A percentile compares a stretch with the other conserved stretches of the same genome.
Evolutionary conservation across 1,140 invertebrate genomes (phyloP).

Genomic region (Pentalonia nigronervosa): DNA sequence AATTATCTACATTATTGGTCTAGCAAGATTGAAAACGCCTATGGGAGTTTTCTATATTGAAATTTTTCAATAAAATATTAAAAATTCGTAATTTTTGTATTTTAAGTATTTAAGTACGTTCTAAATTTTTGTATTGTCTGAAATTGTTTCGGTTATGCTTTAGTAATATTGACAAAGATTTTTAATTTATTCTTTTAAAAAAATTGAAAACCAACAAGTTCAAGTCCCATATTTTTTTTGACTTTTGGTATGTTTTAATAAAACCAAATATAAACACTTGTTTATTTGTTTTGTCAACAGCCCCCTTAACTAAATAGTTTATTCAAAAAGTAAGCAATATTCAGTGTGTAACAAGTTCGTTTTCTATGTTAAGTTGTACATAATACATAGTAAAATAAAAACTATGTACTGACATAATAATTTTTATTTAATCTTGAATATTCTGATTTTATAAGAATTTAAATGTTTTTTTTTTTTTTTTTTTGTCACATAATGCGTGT

Average conservation of each 20-base stretch:
- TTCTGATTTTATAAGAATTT: not conserved
- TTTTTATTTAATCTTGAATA: not conserved
- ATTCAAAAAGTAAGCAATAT: not conserved
- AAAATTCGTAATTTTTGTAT: not conserved
- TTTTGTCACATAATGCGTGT: not conserved
- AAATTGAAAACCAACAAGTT: no score
- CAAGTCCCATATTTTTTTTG: no score
- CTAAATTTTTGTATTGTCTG: no score
- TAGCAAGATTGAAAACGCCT: not conserved
- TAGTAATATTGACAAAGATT: no score
- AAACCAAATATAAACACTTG: no score
- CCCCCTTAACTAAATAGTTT: not conserved
- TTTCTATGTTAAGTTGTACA: not conserved
- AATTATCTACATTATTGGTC: not conserved
- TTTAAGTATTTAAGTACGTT: not conserved
- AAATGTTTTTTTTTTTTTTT: not conserved
- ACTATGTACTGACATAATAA: not conserved
- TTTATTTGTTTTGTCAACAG: not conserved
- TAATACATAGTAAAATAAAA: not conserved
- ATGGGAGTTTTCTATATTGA: not conserved
- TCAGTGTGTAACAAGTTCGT: not conserved
- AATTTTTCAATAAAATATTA: not conserved
- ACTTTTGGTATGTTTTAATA: no score
- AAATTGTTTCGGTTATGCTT: no score
- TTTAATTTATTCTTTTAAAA: no score